Percentiles rank a stretch among this genome's conserved stretches.
Evolutionary conservation across 2,113 vertebrate genomes (phyloP).

Genomic region (Regulus satrapa): DNA sequence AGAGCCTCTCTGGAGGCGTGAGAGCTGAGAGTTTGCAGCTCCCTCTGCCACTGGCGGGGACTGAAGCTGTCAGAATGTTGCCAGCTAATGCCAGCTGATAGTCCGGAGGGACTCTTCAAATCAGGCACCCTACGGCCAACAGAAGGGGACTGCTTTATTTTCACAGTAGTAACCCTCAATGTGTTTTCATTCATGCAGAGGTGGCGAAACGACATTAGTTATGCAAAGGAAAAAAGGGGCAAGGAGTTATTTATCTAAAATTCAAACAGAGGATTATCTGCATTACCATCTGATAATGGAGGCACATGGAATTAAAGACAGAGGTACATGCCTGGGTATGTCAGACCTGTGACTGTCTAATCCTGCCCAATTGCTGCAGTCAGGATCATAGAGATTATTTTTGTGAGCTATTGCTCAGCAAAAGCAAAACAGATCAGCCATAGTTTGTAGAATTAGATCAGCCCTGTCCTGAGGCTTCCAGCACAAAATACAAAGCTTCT

Average conservation of each 20-base stretch:
- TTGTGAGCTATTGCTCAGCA: slow-evolving; percentile 37
- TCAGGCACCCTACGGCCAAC: neutral
- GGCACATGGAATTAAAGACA: neutral
- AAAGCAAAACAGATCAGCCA: slow-evolving; percentile 31
- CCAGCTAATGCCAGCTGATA: neutral
- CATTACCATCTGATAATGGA: neutral
- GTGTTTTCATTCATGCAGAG: neutral
- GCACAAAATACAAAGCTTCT: slow-evolving; percentile 5
- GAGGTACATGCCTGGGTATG: neutral
- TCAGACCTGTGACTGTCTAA: slow-evolving; percentile 37
- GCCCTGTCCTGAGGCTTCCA: neutral
- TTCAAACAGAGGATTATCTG: neutral
- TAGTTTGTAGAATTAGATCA: slow-evolving; percentile 41
- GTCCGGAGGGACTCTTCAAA: neutral
- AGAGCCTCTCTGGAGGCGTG: neutral
- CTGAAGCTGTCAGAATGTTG: neutral
- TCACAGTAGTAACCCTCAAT: neutral
- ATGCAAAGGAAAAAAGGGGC: neutral
- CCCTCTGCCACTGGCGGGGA: neutral
- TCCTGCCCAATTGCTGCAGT: slow-evolving; percentile 31
- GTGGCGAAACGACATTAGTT: neutral
- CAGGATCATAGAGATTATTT: slow-evolving; percentile 32
- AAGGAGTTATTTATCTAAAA: neutral
- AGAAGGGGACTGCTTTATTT: neutral
- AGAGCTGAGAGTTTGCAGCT: neutral